phyloP scores from a whole-genome alignment of 2,888 invertebrate genomes.

The Cheilosia pagana region DNA sequence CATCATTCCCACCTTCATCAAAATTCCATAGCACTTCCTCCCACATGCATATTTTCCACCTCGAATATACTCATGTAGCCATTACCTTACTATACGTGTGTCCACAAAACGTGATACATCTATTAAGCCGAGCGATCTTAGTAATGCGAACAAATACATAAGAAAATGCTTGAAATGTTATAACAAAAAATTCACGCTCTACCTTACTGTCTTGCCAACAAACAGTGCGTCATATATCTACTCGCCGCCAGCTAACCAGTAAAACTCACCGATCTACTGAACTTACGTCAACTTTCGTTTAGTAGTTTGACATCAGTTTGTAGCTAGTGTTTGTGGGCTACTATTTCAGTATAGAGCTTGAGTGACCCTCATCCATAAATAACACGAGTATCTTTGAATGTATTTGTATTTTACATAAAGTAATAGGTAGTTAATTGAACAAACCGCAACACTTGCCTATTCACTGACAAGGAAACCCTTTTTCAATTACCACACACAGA shows the following conservation, averaged over 20 bases:
- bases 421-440: slow-evolving; percentile 17
- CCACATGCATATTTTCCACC: slow-evolving; percentile 2
- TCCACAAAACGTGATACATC: slow-evolving; percentile 40
- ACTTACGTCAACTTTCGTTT: slow-evolving; percentile 51
- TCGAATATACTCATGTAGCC: neutral
- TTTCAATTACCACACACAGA: slow-evolving; percentile 16
- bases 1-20: neutral
- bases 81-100: neutral
- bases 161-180: slow-evolving; percentile 26
- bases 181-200: slow-evolving; percentile 36
- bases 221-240: slow-evolving; percentile 52
- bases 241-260: neutral
- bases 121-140: slow-evolving; percentile 2
- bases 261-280: slow-evolving; percentile 34
- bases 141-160: slow-evolving; percentile 10
- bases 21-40: slow-evolving; percentile 2
- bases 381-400: neutral
- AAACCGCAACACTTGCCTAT: slow-evolving; percentile 33
- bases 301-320: slow-evolving; percentile 41
- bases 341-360: neutral
- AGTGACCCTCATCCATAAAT: slow-evolving; percentile 34
- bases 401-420: neutral
- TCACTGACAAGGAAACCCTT: slow-evolving; percentile 26
- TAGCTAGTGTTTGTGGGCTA: slow-evolving; percentile 19
- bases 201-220: slow-evolving; percentile 9